Conservation (phyloP, 2,888 invertebrate species). For the Troides aeacus region DNA sequence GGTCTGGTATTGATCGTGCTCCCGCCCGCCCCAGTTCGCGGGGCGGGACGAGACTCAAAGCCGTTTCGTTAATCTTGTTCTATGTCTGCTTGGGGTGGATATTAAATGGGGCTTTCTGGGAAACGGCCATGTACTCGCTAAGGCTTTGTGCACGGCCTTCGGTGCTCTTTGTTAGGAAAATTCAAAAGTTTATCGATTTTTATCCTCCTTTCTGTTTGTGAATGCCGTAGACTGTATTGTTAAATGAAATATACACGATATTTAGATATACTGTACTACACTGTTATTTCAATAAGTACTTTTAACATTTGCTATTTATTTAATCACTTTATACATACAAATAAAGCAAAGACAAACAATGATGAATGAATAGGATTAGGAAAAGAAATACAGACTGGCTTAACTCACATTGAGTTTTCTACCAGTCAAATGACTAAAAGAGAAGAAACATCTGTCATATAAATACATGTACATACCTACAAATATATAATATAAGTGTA, state of each 20-base stretch:
- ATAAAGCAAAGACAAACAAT: no score
- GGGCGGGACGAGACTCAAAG: conserved; percentile 40
- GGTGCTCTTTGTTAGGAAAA: conserved; percentile 16
- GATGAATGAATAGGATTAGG: no score
- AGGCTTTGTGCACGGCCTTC: conserved; percentile 14
- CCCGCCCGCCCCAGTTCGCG: conserved; percentile 34
- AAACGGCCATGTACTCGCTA: conserved; percentile 23
- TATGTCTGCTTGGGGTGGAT: conserved; percentile 61
- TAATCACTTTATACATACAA: no score
- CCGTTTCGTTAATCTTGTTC: conserved; percentile 68
- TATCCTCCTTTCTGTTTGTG: background rate
- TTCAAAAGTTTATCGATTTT: conserved; percentile 4
- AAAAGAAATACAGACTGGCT: no score
- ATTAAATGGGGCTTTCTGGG: conserved; percentile 33
- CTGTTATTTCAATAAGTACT: background rate
- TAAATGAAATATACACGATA: background rate
- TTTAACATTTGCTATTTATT: background rate
- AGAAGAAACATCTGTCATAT: no score
- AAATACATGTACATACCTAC: no score
- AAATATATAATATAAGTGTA: no score
- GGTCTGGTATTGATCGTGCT: conserved; percentile 45
- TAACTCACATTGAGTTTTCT: no score
- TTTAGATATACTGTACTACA: background rate
- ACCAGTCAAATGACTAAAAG: no score
- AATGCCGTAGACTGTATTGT: background rate